Evolutionary conservation across 2,797 vertebrate genomes (phyloP).

Genomic region (Steatocranus sp.): DNA sequence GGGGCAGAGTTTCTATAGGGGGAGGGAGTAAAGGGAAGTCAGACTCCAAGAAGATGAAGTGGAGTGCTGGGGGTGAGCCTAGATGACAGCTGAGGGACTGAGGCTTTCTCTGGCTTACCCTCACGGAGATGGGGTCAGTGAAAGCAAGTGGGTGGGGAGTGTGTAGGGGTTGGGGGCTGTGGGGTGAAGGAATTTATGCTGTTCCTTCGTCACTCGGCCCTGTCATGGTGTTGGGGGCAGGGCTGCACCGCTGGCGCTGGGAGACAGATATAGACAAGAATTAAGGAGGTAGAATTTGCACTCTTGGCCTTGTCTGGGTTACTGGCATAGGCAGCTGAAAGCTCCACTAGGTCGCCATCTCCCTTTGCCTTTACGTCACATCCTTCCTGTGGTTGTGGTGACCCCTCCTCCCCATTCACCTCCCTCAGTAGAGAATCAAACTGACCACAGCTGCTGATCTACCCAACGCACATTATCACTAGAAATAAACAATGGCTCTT

Average conservation of each 20-base stretch:
- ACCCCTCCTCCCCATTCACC: background rate
- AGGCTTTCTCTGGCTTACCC: slow-evolving; percentile 64
- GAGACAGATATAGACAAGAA: slow-evolving; percentile 75
- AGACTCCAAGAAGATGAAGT: slow-evolving; percentile 52
- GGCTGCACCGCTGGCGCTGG: slow-evolving; percentile 36
- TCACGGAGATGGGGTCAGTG: slow-evolving; percentile 57
- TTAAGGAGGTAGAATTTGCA: slow-evolving; percentile 62
- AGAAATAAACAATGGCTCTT: slow-evolving; percentile 41
- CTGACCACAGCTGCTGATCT: slow-evolving; percentile 35
- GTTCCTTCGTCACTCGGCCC: slow-evolving; percentile 54
- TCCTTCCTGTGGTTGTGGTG: slow-evolving; percentile 13
- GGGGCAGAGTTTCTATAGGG: slow-evolving; percentile 39
- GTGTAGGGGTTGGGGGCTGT: background rate
- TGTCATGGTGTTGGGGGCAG: slow-evolving; percentile 44
- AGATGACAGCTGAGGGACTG: slow-evolving; percentile 73
- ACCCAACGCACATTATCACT: background rate
- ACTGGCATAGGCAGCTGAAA: slow-evolving; percentile 73
- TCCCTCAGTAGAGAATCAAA: background rate
- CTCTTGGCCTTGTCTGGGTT: slow-evolving; percentile 63
- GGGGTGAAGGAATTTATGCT: slow-evolving; percentile 52
- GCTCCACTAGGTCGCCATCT: slow-evolving; percentile 25
- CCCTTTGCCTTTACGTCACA: slow-evolving; percentile 41
- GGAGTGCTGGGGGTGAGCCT: slow-evolving; percentile 57
- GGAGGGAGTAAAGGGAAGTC: slow-evolving; percentile 36
- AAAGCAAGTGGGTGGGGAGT: slow-evolving; percentile 38